Evolutionary conservation across 2,888 invertebrate species (phyloP), one percentile per base, ranked within the genome.

Genomic region (Cremastobaeus sp.): DNA sequence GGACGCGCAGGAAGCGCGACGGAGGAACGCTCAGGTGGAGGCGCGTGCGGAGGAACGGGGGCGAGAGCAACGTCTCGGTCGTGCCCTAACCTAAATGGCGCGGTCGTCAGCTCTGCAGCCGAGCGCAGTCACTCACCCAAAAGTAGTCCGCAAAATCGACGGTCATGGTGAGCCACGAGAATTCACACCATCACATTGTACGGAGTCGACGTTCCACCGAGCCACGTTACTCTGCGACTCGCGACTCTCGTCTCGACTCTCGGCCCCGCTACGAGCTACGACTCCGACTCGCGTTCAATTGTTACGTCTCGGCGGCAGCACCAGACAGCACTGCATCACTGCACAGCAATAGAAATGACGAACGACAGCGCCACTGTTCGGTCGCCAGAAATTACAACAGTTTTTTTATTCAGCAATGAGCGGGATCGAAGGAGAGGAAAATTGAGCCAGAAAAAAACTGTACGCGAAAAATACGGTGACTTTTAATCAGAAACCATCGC

Each of bases 71-170:
- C 25, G 1, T 35, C 39, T 25, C 14, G 18, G 12, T 35, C 34
- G 45, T 59, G 45, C 17, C 48, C 60, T 66, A 55, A 47, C 55
- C 55, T 55, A 57, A 39, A 39, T 12, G 12, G 15, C 21, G 11
- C 28, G 28, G 15, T 11, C 25, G 28, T 32, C 11, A 1, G 12
- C 11, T 2, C 2, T 9, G n/a, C n/a, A n/a, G n/a, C n/a, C n/a
- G n/a, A n/a, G n/a, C 11, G 14, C 9, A 5, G 18, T 15, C n/a
- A 86, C 89, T 88, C 82, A 90, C 90, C 90, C 91, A 91, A 83
- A 91, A 91, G 86, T 90, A 89, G 83, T 90, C 90, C 83, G 89
- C 88, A 86, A 91, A 91, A 84, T 90, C 90, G 80, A 90, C 90
- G 82, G 90, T 90, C 90, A 90, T 90, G 85, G 81, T 88, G 86